Evolutionary conservation across 2,113 vertebrate genomes (phyloP), one percentile per base, ranked within the genome.

Genomic region (Brevimyrus niger): DNA sequence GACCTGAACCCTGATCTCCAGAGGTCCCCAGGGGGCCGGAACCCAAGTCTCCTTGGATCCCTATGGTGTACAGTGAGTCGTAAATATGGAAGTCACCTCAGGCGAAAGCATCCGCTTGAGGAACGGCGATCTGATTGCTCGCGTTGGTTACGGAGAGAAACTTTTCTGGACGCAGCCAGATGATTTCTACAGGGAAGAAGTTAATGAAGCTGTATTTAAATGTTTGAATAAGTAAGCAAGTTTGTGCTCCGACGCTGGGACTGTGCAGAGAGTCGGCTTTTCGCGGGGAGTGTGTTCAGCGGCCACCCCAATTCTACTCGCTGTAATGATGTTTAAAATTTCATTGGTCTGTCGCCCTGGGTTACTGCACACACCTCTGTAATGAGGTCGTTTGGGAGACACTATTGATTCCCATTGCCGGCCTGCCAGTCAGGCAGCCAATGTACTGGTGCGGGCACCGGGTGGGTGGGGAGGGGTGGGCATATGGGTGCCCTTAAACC

Each of bases 331-430:
- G 44, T 86, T 84, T 47, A 47, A 86, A 86, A 86, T 86, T 47
- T 86, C 83, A 86, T 50, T 50, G 42, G 82, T n/a, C 82, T 85
- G 46, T 85, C 46, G 44, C 82, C 83, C 83, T 50, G 83, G 46
- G 83, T 86, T 48, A 86, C 44, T 50, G 83, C 83, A 47, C 15
- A 48, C 83, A 48, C 23, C 23, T 23, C 44, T 13, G 9, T 47
- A 50, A 86, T 86, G 83, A 86, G 47, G 44, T 27, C 83, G 47
- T 27, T 48, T 50, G n/a, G 47, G 44, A 27, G 83, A 27, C 46
- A n/a, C 44, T 47, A 86, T 86, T 50, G 44, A 85, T 47, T 47
- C 82, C 82, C 42, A 48, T 86, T 86, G 44, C 47, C 11, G 13
- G 82, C 3, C 82, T 47, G 83, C 44, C 83, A 27, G 83, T 86